Evolutionary conservation across 2,113 vertebrate genomes (phyloP), one percentile per base, ranked within the genome.

Genomic region (Cynoglossus semilaevis): DNA sequence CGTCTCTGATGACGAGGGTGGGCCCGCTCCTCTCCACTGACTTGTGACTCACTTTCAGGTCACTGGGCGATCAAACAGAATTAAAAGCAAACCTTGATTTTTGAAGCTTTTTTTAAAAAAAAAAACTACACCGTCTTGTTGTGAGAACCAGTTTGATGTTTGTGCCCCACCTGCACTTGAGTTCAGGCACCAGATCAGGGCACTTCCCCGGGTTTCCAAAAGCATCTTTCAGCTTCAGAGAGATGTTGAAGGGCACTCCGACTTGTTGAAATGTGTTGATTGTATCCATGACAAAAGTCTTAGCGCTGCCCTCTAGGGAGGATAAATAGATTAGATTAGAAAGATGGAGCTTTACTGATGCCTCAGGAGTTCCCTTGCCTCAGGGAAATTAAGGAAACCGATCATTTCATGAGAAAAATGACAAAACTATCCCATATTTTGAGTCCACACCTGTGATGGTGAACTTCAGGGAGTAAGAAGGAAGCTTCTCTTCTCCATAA

Each of bases 371-470:
- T n/a, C n/a, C n/a, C n/a, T n/a, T n/a, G n/a, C n/a, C n/a, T n/a
- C n/a, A n/a, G n/a, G n/a, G n/a, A n/a, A n/a, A n/a, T n/a, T 16
- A n/a, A 15, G 8, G 15, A 8, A 1, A 14, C 2, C 15, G 2
- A 15, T 43, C n/a, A 8, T 4, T 12, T 36, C 12, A 1, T 15
- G 37, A 11, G 0, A 5, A 18, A 22, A 1, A 14, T 0, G 11
- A 8, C 5, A 9, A 41, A 19, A 54, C 1, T n/a, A 51, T 14
- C 18, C 8, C 0, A 7, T 15, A 0, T 4, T 38, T 9, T 19
- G 66, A n/a, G n/a, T n/a, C n/a, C n/a, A n/a, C 85, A 97, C 96
- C 96, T 87, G 82, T 85, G 72, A 98, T 91, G 71, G 87, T 90
- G 86, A 98, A 98, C 17, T 85, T 75, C 63, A 94, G 91, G 35